phyloP scores from a whole-genome alignment of 1,140 invertebrate species.

The Latrodectus geometricus region DNA sequence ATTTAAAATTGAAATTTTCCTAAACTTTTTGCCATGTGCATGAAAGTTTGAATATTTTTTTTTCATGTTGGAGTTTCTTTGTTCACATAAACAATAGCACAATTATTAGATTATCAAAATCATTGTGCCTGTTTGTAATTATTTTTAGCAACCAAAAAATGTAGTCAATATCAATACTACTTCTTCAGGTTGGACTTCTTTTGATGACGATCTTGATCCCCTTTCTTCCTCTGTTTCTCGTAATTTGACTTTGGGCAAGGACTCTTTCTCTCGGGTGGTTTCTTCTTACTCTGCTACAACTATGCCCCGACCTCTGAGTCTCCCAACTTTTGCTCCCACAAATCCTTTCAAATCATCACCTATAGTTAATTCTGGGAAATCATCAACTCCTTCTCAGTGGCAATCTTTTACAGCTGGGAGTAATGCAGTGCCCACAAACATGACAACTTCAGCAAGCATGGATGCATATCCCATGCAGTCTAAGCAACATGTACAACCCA shows the following conservation, averaged over 20 bases:
- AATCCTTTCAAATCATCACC: conserved; percentile 60
- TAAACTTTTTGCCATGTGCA: too few relatives aligned
- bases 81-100: too few relatives aligned
- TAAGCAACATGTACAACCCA: not conserved
- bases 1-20: too few relatives aligned
- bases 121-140: too few relatives aligned
- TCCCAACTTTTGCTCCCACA: conserved; percentile 61
- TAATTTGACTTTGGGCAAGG: conserved; percentile 58
- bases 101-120: too few relatives aligned
- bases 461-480: conserved; percentile 45
- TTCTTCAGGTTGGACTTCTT: conserved; percentile 62
- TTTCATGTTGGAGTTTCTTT: too few relatives aligned
- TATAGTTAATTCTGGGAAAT: conserved; percentile 5
- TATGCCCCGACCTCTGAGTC: conserved; percentile 59
- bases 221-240: conserved; percentile 60
- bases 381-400: conserved; percentile 58
- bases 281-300: conserved; percentile 13
- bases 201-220: conserved; percentile 63
- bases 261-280: conserved; percentile 49
- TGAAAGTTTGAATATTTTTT: too few relatives aligned
- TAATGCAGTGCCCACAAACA: not conserved
- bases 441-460: conserved; percentile 36
- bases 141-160: not conserved
- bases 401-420: conserved; percentile 54
- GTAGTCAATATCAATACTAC: conserved; percentile 18